Evolutionary conservation across 1,140 invertebrate genomes (phyloP).

Genomic region (Drosophila obscura): DNA sequence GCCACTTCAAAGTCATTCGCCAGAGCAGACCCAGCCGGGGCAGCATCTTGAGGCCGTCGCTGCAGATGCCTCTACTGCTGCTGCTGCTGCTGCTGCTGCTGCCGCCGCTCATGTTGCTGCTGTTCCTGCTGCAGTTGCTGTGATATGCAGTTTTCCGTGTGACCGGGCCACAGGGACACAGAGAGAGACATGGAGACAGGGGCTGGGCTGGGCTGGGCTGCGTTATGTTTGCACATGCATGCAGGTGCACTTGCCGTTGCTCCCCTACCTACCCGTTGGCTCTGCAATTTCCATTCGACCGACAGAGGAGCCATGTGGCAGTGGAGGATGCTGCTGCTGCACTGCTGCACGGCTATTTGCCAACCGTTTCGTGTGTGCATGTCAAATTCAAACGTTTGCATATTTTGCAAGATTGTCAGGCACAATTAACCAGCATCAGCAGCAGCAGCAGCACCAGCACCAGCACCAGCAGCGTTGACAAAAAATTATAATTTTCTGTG

Average conservation of each 20-base stretch:
- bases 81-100: conserved; percentile 8
- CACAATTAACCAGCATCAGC: conserved; percentile 79
- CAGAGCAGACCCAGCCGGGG: conserved; percentile 23
- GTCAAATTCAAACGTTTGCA: conserved; percentile 81
- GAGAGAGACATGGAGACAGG: conserved; percentile 11
- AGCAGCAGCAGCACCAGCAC: conserved; percentile 26
- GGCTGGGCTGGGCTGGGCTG: conserved; percentile 62
- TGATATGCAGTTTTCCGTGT: conserved; percentile 70
- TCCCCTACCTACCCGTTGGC: conserved; percentile 44
- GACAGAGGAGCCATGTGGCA: conserved; percentile 11
- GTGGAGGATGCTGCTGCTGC: conserved; percentile 53
- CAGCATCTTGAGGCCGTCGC: conserved; percentile 64
- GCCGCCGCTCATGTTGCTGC: conserved; percentile 20
- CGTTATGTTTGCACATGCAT: conserved; percentile 70
- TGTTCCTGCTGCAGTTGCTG: conserved; percentile 45
- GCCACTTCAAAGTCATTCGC: conserved; percentile 80
- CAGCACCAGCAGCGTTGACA: conserved; percentile 40
- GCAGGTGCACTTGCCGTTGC: conserved; percentile 70
- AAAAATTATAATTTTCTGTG: conserved; percentile 79
- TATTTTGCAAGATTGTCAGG: conserved; percentile 79
- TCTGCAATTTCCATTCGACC: conserved; percentile 66
- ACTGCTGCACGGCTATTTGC: conserved; percentile 65
- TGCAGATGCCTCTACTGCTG: conserved; percentile 5
- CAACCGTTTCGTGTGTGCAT: conserved; percentile 79
- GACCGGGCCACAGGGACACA: conserved; percentile 10